A percentile compares a stretch with the other conserved stretches of the same genome.
These are phyloP conservation scores for Calcarius ornatus DNA, from an alignment of 2,113 vertebrate genomes.

Conservation along the genomic window DNA sequence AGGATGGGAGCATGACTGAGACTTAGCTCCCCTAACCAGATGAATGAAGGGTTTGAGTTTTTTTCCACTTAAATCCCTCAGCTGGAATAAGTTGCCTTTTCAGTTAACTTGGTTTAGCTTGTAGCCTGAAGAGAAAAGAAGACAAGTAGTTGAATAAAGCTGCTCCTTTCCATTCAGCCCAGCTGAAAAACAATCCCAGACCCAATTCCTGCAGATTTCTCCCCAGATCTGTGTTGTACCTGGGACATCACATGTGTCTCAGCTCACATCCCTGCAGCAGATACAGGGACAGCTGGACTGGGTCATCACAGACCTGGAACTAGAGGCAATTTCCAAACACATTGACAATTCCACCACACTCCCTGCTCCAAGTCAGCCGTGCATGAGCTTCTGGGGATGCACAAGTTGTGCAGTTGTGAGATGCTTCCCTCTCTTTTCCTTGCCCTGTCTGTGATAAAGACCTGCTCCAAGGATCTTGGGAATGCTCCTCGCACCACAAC, in stretches of 20 bases:
- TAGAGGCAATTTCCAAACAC: not conserved
- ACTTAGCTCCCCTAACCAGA: not conserved
- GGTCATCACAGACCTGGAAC: not conserved
- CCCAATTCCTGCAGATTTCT: not conserved
- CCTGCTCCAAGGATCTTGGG: not conserved
- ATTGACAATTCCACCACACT: not conserved
- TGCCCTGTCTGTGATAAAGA: not conserved
- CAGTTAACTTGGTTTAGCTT: not conserved
- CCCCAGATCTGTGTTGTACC: not conserved
- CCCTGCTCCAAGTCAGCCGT: not conserved
- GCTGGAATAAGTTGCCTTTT: not conserved
- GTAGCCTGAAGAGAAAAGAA: not conserved
- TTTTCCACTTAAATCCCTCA: not conserved
- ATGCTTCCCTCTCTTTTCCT: not conserved
- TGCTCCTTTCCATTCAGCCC: not conserved
- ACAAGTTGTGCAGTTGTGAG: too few species aligned
- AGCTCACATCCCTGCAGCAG: rapidly evolving
- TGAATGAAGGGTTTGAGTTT: too few species aligned
- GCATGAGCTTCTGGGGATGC: not conserved
- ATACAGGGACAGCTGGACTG: not conserved
- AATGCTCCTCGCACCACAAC: not conserved
- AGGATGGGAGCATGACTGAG: not conserved
- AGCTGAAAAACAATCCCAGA: not conserved
- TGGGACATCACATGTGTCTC: not conserved
- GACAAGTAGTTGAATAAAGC: not conserved